Conservation (phyloP, 2,797 vertebrate genomes). For the Chelon auratus region DNA sequence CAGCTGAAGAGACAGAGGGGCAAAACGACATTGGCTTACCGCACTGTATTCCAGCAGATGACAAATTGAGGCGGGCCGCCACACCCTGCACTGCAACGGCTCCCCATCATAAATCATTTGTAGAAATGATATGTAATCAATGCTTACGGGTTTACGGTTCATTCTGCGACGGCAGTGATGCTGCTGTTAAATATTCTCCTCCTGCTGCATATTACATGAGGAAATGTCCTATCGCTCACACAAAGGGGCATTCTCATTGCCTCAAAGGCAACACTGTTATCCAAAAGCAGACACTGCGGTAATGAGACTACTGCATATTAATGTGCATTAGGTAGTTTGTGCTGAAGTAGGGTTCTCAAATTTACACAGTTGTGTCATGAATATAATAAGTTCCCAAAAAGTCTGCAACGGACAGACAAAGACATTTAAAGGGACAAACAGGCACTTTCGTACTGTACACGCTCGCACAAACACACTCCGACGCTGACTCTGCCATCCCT, state of each 20-base stretch:
- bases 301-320: slow-evolving; percentile 52
- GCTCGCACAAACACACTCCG: slow-evolving; percentile 11
- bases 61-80: slow-evolving; percentile 54
- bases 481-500: slow-evolving; percentile 14
- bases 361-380: slow-evolving; percentile 17
- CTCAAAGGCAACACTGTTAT: slow-evolving; percentile 57
- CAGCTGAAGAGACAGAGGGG: slow-evolving; percentile 48
- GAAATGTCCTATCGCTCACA: slow-evolving; percentile 60
- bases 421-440: slow-evolving; percentile 26
- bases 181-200: slow-evolving; percentile 56
- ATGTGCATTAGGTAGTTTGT: slow-evolving; percentile 57
- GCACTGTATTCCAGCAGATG: slow-evolving; percentile 43
- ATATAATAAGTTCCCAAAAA: slow-evolving; percentile 10
- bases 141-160: slow-evolving; percentile 45
- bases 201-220: slow-evolving; percentile 68
- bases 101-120: slow-evolving; percentile 56
- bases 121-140: slow-evolving; percentile 63
- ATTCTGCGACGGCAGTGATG: slow-evolving; percentile 42
- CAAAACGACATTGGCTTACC: slow-evolving; percentile 42
- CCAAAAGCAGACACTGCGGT: slow-evolving; percentile 54
- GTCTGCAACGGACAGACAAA: slow-evolving; percentile 31
- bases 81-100: slow-evolving; percentile 47
- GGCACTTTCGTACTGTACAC: background rate
- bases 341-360: slow-evolving; percentile 32
- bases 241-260: slow-evolving; percentile 62